These are phyloP conservation scores for Rhabdomys pumilio DNA, from an alignment of 2,797 vertebrate species.

Conservation along the genomic window DNA sequence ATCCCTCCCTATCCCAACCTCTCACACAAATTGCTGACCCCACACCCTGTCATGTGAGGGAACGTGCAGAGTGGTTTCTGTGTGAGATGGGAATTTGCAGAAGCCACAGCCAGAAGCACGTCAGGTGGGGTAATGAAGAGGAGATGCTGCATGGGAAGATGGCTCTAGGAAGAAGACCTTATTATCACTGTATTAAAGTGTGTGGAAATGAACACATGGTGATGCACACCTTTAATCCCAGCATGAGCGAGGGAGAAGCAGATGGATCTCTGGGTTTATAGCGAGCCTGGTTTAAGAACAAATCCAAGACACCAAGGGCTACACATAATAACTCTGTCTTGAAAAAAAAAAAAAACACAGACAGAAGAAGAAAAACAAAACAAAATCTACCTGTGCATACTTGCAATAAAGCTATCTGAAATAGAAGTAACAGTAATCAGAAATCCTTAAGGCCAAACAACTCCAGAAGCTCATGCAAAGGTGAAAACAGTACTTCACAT, in stretches of 20 bases:
- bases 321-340: not conserved
- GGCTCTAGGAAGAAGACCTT: not conserved
- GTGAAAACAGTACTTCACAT: not conserved
- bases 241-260: not conserved
- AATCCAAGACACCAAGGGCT: not conserved
- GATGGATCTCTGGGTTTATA: not conserved
- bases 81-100: not conserved
- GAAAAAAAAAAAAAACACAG: too few species aligned
- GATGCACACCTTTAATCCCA: not conserved
- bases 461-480: not conserved
- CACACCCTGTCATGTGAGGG: not conserved
- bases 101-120: not conserved
- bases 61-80: not conserved
- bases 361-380: too few species aligned
- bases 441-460: not conserved
- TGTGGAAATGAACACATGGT: not conserved
- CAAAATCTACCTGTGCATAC: not conserved
- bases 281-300: not conserved
- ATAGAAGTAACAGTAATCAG: not conserved
- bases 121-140: not conserved
- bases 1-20: not conserved
- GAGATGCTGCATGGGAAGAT: not conserved
- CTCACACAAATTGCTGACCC: not conserved
- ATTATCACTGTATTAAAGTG: not conserved
- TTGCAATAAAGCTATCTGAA: not conserved